Base-by-base conservation (phyloP, 1,140 invertebrate species). In the Zaprionus inermis region DNA sequence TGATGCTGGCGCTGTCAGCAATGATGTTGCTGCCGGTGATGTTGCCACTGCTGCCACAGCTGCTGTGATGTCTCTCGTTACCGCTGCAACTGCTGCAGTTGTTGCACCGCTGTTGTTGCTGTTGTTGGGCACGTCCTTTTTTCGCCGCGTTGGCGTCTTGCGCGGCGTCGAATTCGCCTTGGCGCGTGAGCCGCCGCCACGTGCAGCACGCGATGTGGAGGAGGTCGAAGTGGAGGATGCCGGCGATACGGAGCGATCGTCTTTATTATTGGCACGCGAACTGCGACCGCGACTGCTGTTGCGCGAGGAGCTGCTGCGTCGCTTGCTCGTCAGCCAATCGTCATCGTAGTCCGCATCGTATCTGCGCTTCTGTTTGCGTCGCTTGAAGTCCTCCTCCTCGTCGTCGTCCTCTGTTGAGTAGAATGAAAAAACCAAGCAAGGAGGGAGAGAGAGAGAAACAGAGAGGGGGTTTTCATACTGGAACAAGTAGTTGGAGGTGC, bases 261-360 rank as follows among this genome's bases (percentile, higher is more conserved):
- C 91, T 78, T 92, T 85, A 5, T 92, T 85, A 5, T 32, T 88
- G 49, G 51, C 65, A 16, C 90, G 83, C 16, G 88, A 58, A 77
- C 78, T 90, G 28, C 91, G 88, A 28, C 85, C 91, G 3, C 86
- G 91, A 56, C 74, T 79, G 67, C 79, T 90, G 52, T 91, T 90
- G 2, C 89, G 75, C 30, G 88, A 88, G 51, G 88, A 88, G 46
- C 58, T 76, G 1, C 71, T 70, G 24, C 82, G 82, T 4, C 82
- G 73, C 44, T 88, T 79, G 41, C 78, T 89, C 6, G 75, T 65
- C 56, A 91, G 72, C 91, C 91, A 92, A 56, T 92, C 91, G 51
- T 92, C 91, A 61, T 92, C 91, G 44, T 92, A 92, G 34, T 92
- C 91, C 32, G 90, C 83, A 60, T 92, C 91, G 36, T 83, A 79